Base-by-base conservation (phyloP, 1,140 invertebrate genomes). In the Dendroctonus ponderosae region DNA sequence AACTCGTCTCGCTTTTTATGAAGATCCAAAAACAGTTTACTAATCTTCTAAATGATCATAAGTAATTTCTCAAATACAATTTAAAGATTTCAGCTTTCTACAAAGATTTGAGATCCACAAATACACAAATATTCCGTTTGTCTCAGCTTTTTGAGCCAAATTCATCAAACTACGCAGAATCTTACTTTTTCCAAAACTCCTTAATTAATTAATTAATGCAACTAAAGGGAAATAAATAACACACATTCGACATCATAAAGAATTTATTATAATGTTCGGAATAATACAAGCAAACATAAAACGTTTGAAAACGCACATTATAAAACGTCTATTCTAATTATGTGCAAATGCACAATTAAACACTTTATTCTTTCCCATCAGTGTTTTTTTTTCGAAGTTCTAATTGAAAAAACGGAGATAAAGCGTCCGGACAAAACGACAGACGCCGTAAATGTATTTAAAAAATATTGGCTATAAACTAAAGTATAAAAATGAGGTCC, bases 211-310 rank as follows among this genome's bases (percentile, higher is more conserved):
- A 26, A 26, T 26, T 26, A 1, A 26, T 26, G 4, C 12, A 12
- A 12, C 12, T 46, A 11, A 57, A 57, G 7, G 15, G 53, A 44
- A 63, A 43, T 11, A 63, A 54, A 63, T 5, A 12, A 41, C 38
- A 44, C 7, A 52, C 11, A 59, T 26, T 26, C 26, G 49, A 60
- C 64, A 59, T 60, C 64, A 58, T 66, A 60, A 66, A 59, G 64
- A 48, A 59, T 66, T 66, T 66, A 66, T 66, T 66, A 42, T 51
- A 66, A 58, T 58, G 48, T 51, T 56, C 43, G 44, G 56, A 66
- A 57, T 66, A 56, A 66, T 66, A 66, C 64, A 66, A 66, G 64
- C 64, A 58, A 66, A 66, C 54, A 52, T 51, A 53, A 52, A 42
- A 60, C 59, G 57, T 66, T 60, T 66, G 54, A 60, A 66, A 46